phyloP scores from a whole-genome alignment of 1,140 invertebrate species.

The Chrysopa pallens region DNA sequence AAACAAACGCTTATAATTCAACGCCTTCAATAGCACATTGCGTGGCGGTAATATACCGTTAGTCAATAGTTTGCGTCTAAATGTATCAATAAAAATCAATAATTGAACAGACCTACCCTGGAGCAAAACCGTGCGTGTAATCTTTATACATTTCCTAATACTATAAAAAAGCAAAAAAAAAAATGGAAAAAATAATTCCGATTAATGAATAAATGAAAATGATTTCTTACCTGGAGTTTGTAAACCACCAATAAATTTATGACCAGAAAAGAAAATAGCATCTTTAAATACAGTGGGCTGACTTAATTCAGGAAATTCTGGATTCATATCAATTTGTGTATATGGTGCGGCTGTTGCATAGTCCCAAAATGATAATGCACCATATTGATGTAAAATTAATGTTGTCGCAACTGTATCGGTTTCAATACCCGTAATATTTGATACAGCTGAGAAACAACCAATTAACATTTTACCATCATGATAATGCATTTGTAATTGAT shows the following conservation, averaged over 20 bases:
- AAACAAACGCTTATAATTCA: too few species aligned
- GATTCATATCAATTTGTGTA: conserved; percentile 73
- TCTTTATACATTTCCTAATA: too few species aligned
- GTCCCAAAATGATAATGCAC: conserved; percentile 76
- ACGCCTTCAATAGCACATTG: too few species aligned
- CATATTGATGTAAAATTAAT: conserved; percentile 56
- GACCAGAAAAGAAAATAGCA: conserved; percentile 77
- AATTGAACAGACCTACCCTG: too few species aligned
- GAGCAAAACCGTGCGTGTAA: too few species aligned
- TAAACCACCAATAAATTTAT: conserved; percentile 81
- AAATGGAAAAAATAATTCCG: too few species aligned
- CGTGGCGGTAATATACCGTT: too few species aligned
- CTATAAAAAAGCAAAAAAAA: too few species aligned
- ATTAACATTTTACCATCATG: conserved; percentile 41
- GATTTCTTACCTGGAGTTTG: conserved; percentile 49
- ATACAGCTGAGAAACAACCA: conserved; percentile 74
- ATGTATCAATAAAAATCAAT: too few species aligned
- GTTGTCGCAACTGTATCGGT: conserved; percentile 71
- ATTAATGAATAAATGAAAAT: too few species aligned
- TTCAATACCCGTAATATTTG: conserved; percentile 77
- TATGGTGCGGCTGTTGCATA: conserved; percentile 75
- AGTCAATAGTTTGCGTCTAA: too few species aligned
- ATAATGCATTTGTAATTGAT: conserved; percentile 42
- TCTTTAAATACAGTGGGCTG: conserved; percentile 43
- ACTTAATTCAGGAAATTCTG: conserved; percentile 25